phyloP scores from a whole-genome alignment of 2,113 vertebrate genomes.

The Crotalus horridus region DNA sequence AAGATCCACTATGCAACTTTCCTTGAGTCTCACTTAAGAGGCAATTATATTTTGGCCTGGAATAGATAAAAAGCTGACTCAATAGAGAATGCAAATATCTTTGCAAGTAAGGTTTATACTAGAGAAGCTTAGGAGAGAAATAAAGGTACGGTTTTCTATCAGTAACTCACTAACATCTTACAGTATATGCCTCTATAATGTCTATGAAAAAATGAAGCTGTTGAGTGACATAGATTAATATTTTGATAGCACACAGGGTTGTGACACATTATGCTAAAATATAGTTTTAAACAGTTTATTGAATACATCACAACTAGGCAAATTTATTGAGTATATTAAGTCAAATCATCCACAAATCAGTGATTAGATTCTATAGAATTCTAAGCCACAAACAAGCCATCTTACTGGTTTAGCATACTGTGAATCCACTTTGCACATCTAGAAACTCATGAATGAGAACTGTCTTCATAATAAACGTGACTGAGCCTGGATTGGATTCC shows the following conservation, averaged over 20 bases:
- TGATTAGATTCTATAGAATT: background rate
- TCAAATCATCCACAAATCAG: background rate
- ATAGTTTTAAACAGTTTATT: background rate
- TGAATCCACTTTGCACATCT: background rate
- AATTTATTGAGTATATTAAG: background rate
- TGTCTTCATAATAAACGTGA: background rate
- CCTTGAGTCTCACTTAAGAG: background rate
- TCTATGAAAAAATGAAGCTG: background rate
- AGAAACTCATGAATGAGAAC: background rate
- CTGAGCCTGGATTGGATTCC: background rate
- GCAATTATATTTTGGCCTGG: background rate
- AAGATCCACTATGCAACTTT: background rate
- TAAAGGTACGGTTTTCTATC: rapidly evolving
- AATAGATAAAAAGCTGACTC: background rate
- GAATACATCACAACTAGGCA: background rate
- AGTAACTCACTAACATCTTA: background rate
- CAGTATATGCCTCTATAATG: background rate
- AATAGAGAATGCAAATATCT: background rate
- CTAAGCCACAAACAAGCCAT: background rate
- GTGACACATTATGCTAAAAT: background rate
- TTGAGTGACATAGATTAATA: background rate
- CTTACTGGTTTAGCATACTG: background rate
- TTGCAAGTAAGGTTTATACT: background rate
- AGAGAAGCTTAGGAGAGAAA: background rate
- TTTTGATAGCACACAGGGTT: background rate